Conservation (phyloP, 2,797 vertebrate genomes). For the Synaphobranchus kaupii region DNA sequence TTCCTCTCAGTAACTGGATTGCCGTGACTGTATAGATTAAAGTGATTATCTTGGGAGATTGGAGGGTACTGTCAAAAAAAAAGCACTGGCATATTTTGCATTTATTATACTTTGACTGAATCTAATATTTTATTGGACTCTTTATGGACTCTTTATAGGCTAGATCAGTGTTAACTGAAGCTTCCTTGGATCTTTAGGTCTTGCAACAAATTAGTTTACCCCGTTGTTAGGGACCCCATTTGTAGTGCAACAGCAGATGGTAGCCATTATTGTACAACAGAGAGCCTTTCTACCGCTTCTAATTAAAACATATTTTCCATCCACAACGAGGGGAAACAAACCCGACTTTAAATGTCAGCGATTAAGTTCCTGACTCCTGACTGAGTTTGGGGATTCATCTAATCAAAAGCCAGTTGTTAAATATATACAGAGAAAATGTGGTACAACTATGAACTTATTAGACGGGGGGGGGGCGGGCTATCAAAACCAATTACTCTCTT, state of each 20-base stretch:
- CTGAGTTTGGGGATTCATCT: not conserved
- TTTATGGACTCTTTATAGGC: not conserved
- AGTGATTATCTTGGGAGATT: not conserved
- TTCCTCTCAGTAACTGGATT: not conserved
- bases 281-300: not conserved
- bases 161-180: not conserved
- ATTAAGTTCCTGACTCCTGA: not conserved
- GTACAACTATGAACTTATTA: not conserved
- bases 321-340: not conserved
- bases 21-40: not conserved
- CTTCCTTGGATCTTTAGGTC: not conserved
- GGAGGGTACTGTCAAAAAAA: not conserved
- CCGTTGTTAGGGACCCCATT: not conserved
- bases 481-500: not conserved
- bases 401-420: not conserved
- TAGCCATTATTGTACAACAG: not conserved
- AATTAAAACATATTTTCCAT: not conserved
- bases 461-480: not conserved
- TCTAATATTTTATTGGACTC: conserved; percentile 8
- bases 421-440: not conserved
- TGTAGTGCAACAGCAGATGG: not conserved
- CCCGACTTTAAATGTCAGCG: not conserved
- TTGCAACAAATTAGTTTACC: conserved; percentile 2
- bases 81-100: not conserved
- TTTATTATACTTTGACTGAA: not conserved